Evolutionary conservation across 2,888 invertebrate genomes (phyloP).

Genomic region (Pristionchus mayeri): DNA sequence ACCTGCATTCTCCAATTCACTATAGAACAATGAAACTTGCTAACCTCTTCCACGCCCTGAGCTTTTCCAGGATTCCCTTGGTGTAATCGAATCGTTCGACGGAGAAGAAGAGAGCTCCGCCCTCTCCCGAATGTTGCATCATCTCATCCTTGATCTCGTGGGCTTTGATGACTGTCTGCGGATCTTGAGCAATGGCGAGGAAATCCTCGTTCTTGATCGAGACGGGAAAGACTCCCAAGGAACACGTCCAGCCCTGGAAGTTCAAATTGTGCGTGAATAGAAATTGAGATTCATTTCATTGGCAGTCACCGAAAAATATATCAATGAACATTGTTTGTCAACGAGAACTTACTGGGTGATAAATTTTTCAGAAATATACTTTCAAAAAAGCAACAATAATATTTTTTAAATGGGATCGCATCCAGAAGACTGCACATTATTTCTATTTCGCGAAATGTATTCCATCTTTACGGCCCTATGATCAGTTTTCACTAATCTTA

Average conservation of each 20-base stretch:
- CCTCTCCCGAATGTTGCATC: slow-evolving; percentile 55
- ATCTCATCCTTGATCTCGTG: slow-evolving; percentile 52
- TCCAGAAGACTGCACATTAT: no score
- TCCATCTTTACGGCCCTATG: no score
- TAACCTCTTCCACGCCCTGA: slow-evolving; percentile 61
- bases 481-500: no score
- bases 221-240: slow-evolving; percentile 72
- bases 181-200: slow-evolving; percentile 61
- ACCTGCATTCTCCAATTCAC: slow-evolving; percentile 51
- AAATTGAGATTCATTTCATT: no score
- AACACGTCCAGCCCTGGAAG: slow-evolving; percentile 69
- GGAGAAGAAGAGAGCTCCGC: slow-evolving; percentile 69
- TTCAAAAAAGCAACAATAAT: no score
- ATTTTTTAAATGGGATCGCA: no score
- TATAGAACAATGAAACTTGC: background rate
- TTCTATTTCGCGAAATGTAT: no score
- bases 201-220: slow-evolving; percentile 73
- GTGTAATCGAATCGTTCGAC: slow-evolving; percentile 74
- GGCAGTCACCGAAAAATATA: no score
- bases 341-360: no score
- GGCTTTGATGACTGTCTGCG: slow-evolving; percentile 59
- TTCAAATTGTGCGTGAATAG: no score
- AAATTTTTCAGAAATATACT: no score
- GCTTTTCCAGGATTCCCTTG: slow-evolving; percentile 69
- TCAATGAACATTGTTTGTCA: no score